Percentiles rank a stretch among this genome's conserved stretches.
Evolutionary conservation across 2,797 vertebrate genomes (phyloP).

Genomic region (Buceros bicornis): DNA sequence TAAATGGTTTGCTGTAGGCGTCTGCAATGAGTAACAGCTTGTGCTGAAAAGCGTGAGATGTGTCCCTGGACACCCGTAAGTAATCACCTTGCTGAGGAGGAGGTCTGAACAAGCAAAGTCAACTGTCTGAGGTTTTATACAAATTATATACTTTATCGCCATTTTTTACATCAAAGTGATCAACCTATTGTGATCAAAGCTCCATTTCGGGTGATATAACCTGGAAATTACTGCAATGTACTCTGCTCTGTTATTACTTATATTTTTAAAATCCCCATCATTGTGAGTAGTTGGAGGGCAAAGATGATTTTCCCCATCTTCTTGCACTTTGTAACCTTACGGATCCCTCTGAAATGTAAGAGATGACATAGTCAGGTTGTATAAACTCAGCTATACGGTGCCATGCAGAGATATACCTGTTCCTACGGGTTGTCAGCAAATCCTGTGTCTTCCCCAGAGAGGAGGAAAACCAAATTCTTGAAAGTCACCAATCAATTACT

Average conservation of each 20-base stretch:
- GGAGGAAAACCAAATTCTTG: background rate
- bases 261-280: background rate
- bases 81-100: background rate
- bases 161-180: background rate
- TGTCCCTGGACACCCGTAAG: background rate
- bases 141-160: background rate
- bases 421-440: background rate
- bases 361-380: background rate
- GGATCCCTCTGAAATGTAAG: background rate
- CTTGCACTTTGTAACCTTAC: background rate
- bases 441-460: background rate
- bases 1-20: background rate
- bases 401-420: background rate
- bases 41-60: background rate
- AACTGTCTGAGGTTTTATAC: background rate
- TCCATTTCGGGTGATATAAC: background rate
- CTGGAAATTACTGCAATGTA: background rate
- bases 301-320: background rate
- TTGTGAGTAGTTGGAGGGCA: background rate
- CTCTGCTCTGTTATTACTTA: background rate
- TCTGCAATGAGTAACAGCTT: background rate
- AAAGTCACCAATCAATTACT: background rate
- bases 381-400: background rate
- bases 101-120: background rate
- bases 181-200: background rate